Conservation (phyloP, 2,797 vertebrate species). For the Sylvilagus floridanus region DNA sequence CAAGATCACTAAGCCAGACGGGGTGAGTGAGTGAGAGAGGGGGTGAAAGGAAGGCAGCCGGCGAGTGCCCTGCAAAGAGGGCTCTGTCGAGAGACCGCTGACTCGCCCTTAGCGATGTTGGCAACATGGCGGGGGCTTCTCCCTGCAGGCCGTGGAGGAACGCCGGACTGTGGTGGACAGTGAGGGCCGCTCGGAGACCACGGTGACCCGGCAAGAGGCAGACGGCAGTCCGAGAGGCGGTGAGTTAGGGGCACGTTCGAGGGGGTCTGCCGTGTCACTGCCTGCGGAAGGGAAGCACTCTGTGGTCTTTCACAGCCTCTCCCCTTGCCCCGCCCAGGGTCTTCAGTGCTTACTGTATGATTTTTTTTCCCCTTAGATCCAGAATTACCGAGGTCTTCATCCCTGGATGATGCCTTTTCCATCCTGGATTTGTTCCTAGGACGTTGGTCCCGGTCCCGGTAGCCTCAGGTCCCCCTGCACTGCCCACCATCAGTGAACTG, state of each 20-base stretch:
- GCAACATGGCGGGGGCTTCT: not conserved
- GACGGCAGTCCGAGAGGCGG: constrained; percentile 73
- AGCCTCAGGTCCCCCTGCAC: constrained; percentile 48
- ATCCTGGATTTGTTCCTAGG: constrained; percentile 91
- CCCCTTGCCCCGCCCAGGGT: not conserved
- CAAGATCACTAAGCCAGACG: constrained; percentile 94
- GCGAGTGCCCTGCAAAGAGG: not conserved
- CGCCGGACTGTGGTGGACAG: constrained; percentile 92
- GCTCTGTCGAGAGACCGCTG: not conserved
- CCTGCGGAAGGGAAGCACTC: not conserved
- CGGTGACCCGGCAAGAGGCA: constrained; percentile 87
- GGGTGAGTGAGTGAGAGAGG: constrained; percentile 86
- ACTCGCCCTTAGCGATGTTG: not conserved
- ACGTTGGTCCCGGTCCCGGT: constrained; percentile 87
- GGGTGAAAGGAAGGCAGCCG: not conserved
- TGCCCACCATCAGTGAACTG: not conserved
- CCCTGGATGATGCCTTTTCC: constrained; percentile 87
- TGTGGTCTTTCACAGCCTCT: not conserved
- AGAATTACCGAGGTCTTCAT: constrained; percentile 49
- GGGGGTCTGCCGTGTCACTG: not conserved
- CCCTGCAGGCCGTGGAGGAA: constrained; percentile 91
- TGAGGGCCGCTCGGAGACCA: constrained; percentile 91
- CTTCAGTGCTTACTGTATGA: not conserved
- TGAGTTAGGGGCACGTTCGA: constrained; percentile 74
- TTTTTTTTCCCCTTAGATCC: constrained; percentile 62